A percentile compares a stretch with the other conserved stretches of the same genome.
phyloP scores from a whole-genome alignment of 2,888 invertebrate species.

The Nowickia ferox region DNA sequence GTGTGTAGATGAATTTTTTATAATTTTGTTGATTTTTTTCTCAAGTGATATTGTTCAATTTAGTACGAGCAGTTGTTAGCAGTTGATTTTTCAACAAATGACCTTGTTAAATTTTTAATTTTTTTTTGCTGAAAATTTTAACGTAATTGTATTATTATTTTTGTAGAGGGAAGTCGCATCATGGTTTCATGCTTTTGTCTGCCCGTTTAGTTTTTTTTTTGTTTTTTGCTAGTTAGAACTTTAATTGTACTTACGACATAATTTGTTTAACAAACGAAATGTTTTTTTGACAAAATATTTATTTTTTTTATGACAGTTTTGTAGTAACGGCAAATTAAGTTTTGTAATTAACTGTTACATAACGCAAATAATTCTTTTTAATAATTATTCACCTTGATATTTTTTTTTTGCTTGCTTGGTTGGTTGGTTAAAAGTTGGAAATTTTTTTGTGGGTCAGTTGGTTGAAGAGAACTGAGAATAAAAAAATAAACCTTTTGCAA shows the following conservation, averaged over 20 bases:
- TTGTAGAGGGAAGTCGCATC: constrained; percentile 53
- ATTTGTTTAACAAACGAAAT: constrained; percentile 34
- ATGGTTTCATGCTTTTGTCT: constrained; percentile 59
- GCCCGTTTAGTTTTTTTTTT: constrained; percentile 10
- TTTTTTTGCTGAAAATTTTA: not conserved
- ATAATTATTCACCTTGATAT: constrained; percentile 55
- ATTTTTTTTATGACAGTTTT: constrained; percentile 50
- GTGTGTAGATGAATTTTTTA: no score
- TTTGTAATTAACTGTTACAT: constrained; percentile 57
- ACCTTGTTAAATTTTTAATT: constrained; percentile 36
- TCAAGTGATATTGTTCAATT: constrained; percentile 43
- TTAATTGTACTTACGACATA: constrained; percentile 54
- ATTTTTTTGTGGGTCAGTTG: constrained; percentile 34
- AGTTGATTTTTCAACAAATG: constrained; percentile 30
- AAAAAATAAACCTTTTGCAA: not conserved
- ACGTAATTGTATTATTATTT: constrained; percentile 12
- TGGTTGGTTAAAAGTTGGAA: constrained; percentile 1
- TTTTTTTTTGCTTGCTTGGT: constrained; percentile 17
- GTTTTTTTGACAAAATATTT: constrained; percentile 45
- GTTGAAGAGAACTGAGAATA: constrained; percentile 29
- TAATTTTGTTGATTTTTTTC: not conserved
- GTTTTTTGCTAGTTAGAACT: constrained; percentile 60
- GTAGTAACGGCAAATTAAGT: constrained; percentile 59
- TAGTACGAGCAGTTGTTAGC: not conserved
- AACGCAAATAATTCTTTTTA: constrained; percentile 49